Base-by-base conservation (phyloP, 2,888 invertebrate genomes). In the Leptopilina drosophilae region DNA sequence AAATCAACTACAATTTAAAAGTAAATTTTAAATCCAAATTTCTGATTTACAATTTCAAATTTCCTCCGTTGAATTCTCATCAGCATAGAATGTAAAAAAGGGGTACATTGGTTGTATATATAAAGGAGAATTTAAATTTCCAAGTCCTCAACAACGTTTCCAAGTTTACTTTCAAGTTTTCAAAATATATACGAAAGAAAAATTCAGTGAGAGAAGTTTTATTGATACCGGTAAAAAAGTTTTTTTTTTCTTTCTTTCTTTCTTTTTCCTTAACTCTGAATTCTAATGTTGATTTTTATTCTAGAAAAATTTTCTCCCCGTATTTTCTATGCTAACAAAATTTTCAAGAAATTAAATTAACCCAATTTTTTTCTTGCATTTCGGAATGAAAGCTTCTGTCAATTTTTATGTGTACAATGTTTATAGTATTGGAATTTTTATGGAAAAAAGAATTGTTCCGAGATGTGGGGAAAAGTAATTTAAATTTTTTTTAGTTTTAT, bases 1-100 rank as follows among this genome's bases (percentile, higher is more conserved):
- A 42, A 42, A 42, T 42, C 42, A 42, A 42, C 26, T 6, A 64
- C 11, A 20, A 26, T 12, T 12, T 26, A 14, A 49, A 14, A 69
- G 11, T 53, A 49, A 14, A 33, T 26, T 69, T 69, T 53, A 53
- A 56, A 49, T 49, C 69, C 26, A 53, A 33, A 14, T 69, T 2
- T 33, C 12, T 26, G 40, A 64, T 64, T 64, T 64, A 64, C 64
- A 64, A 64, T 64, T 64, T 64, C 64, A 64, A 64, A 64, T 64
- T 64, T 64, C 20, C 20, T 62, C 8, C 20, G 62, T 9, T 20
- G 49, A 67, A 67, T 67, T 49, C 26, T 26, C 26, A 26, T 69
- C 8, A 69, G 49, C 67, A 69, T 69, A 69, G 26, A 49, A 26
- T 53, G 49, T 53, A 26, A 53, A 69, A 20, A 62, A 69, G 20